Base-by-base conservation (phyloP, 2,797 vertebrate genomes). In the Alauda arvensis region DNA sequence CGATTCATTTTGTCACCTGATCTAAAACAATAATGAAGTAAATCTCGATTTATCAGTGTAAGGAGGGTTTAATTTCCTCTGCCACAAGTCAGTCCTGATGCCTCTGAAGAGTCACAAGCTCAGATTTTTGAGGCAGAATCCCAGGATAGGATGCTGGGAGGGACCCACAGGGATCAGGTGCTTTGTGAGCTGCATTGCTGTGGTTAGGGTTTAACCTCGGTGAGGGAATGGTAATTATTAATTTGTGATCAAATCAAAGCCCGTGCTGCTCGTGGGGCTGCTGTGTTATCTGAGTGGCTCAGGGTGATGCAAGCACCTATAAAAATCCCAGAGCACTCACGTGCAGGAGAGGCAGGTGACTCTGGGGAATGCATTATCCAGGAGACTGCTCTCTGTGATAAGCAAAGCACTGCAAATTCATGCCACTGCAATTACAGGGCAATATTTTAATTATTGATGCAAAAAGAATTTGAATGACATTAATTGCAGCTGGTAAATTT, bases 131-230 rank as follows among this genome's bases (percentile, higher is more conserved):
- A 21, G 59, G 55, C 39, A 52, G 61, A 37, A 43, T 4, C 18
- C n/a, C 45, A 28, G 61, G 45, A 18, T 0, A 1, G 18, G 0
- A 2, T 28, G 28, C 23, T 23, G 21, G 66, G 10, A 8, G 33
- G 31, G 19, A 3, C 11, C 31, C 43, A 0, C 51, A 10, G 0
- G 17, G 52, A 3, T 16, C 15, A 4, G 9, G 1, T 3, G 28
- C 5, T 39, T 78, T 48, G 9, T 55, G 75, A 62, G 18, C 42
- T 14, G 10, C 10, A 3, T 1, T 33, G 28, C 62, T 77, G 61
- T 28, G 23, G 3, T 29, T 40, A 24, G 60, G 51, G 3, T 46
- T 12, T 37, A 31, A 37, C 24, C 13, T 18, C 51, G 24, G 9
- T 7, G 7, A 26, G 21, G 42, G 26, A 28, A 8, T 14, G 55